Base-by-base conservation (phyloP, 2,113 vertebrate species). In the Notechis scutatus region DNA sequence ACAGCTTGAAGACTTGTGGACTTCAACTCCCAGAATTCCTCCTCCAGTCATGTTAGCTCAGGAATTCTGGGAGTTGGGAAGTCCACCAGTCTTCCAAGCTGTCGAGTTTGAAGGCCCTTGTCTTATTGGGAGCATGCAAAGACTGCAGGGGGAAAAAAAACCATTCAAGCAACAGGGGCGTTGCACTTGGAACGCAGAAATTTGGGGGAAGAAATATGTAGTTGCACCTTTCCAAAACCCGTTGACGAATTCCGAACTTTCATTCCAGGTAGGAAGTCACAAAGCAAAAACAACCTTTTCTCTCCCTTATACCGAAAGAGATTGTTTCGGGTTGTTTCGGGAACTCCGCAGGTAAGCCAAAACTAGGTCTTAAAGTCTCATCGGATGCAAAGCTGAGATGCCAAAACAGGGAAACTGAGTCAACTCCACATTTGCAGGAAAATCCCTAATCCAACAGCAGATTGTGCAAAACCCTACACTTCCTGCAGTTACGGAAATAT, bases 301-400 rank as follows among this genome's bases (percentile, higher is more conserved):
- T n/a, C 64, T 29, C 10, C 61, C 18, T 39, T 20, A 81, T 2
- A 15, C 4, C 11, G 4, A 69, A 69, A 24, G 12, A 11, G 1
- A n/a, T 42, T 12, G 1, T 54, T 20, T 4, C 3, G 45, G 9
- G 21, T 59, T 29, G 34, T 39, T 90, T 92, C 4, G 0, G 1
- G 11, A 45, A 57, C 47, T 45, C 18, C 10, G 18, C 34, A 34
- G 29, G 54, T 7, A 14, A 85, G 24, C 12, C 14, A 23, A 42
- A 57, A 57, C 2, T 39, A 85, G 11, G 0, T 39, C 90, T 34
- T 1, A 50, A 23, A 69, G 1, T 2, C 20, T 0, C 0, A 0
- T 23, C 0, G 87, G 61, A 52, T 18, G 88, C 47, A 87, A 61
- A 54, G 39, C 0, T 1, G 0, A 42, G 7, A 0, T 0, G 0